Base-by-base conservation (phyloP, 2,888 invertebrate species). In the Pseudococcus viburni region DNA sequence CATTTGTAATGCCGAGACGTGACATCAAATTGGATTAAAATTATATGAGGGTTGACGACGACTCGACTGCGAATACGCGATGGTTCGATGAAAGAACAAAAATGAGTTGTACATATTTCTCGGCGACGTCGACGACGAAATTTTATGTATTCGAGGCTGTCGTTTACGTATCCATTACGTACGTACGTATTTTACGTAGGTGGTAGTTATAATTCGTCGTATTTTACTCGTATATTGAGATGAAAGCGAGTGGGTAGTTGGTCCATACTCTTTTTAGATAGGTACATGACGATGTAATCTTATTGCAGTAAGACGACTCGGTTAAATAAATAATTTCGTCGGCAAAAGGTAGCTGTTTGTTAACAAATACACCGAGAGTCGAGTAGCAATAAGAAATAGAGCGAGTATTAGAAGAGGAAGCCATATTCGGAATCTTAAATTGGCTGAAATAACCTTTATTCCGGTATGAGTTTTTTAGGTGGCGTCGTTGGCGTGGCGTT, bases 21-120 rank as follows among this genome's bases (percentile, higher is more conserved):
- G 68, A 73, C 68, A 73, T 73, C 33, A 73, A 73, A 73, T 33
- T 73, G 68, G 68, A 73, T 73, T 73, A 73, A 73, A 73, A 33
- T 73, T 73, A 33, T 33, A 73, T 73, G 68, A 73, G 68, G 33
- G 68, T 73, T 73, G 26, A 33, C 26, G 26, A 33, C 26, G 26
- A 9, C 26, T 11, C 26, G 26, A 9, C 26, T 11, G 68, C 26
- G 68, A 33, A 1, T 33, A 33, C 11, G 26, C 19, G 19, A 73
- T 33, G 68, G 68, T 33, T 33, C 68, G 68, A 73, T 15, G 68
- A 73, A 73, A 73, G 68, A 73, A 73, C 68, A 73, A 73, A 73
- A 73, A 73, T 73, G 68, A 73, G 26, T 7, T 12, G 68, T 73
- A 51, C 19, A 7, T 59, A 19, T 59, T 46, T 46, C 0, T 46